Conservation (phyloP, 2,113 vertebrate species). For the Octodon degus region DNA sequence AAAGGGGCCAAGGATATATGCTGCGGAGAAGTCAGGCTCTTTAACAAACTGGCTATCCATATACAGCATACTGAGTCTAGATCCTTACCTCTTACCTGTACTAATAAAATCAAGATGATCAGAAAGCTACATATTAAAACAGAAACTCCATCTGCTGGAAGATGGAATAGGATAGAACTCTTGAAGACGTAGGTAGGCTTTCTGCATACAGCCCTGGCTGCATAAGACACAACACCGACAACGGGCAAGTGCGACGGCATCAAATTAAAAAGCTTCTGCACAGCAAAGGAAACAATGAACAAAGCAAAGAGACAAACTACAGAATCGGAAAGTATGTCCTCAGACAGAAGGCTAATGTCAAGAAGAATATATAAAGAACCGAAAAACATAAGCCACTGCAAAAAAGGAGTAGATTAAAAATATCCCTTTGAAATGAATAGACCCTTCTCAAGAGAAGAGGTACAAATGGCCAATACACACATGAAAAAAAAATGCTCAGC, state of each 20-base stretch:
- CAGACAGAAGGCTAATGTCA: neutral
- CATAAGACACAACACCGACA: neutral
- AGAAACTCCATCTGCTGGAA: neutral
- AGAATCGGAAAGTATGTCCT: neutral
- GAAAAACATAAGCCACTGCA: neutral
- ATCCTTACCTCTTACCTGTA: neutral
- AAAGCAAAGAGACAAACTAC: neutral
- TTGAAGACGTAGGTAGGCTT: neutral
- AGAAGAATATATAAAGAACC: neutral
- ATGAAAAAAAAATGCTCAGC: neutral
- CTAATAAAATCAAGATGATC: neutral
- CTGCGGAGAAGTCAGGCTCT: neutral
- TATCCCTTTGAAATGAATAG: neutral
- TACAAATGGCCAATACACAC: neutral
- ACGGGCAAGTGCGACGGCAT: neutral
- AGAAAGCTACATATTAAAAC: neutral
- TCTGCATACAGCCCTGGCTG: neutral
- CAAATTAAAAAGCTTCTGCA: neutral
- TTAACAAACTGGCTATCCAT: neutral
- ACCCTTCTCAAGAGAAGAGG: neutral
- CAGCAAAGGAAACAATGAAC: neutral
- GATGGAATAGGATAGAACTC: neutral
- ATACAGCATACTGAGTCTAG: neutral
- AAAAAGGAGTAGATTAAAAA: neutral
- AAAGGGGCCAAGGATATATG: neutral